Evolutionary conservation across 2,797 vertebrate species (phyloP).

Genomic region (Sebastes oblongus): DNA sequence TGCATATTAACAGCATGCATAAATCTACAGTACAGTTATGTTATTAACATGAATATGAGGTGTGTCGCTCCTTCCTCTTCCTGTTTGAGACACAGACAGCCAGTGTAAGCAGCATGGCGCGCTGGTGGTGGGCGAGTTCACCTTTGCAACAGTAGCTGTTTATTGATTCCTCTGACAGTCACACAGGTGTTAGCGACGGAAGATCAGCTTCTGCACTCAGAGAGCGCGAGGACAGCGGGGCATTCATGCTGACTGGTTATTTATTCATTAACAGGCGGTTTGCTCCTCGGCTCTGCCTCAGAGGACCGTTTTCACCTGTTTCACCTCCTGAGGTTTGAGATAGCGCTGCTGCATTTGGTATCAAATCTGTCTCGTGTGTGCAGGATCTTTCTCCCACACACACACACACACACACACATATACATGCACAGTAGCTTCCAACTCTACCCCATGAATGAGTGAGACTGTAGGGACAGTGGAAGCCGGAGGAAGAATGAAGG

Average conservation of each 20-base stretch:
- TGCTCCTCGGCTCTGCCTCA: constrained; percentile 33
- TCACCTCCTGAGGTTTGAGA: constrained; percentile 52
- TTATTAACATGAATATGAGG: background rate
- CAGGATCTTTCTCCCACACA: background rate
- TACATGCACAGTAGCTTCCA: background rate
- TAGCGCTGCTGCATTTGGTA: constrained; percentile 11
- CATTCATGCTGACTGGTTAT: constrained; percentile 57
- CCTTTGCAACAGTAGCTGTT: constrained; percentile 56
- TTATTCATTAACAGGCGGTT: constrained; percentile 68
- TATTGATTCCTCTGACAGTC: constrained; percentile 66
- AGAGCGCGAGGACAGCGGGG: constrained; percentile 36
- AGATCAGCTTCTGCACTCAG: constrained; percentile 52
- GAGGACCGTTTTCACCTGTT: constrained; percentile 53
- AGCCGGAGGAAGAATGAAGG: constrained; percentile 53
- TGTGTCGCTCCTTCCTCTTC: constrained; percentile 16
- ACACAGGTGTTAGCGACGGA: constrained; percentile 60
- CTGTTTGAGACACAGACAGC: constrained; percentile 24
- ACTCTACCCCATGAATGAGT: constrained; percentile 42
- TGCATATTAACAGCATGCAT: background rate
- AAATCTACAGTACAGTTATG: background rate
- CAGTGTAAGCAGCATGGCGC: background rate
- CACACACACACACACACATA: background rate
- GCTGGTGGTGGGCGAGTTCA: constrained; percentile 28
- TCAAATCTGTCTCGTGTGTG: constrained; percentile 26
- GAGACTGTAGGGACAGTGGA: constrained; percentile 44